A percentile compares a stretch with the other conserved stretches of the same genome.
Conservation (phyloP, 64 coral and sea anemone genomes). For the Anthopleura sola region DNA sequence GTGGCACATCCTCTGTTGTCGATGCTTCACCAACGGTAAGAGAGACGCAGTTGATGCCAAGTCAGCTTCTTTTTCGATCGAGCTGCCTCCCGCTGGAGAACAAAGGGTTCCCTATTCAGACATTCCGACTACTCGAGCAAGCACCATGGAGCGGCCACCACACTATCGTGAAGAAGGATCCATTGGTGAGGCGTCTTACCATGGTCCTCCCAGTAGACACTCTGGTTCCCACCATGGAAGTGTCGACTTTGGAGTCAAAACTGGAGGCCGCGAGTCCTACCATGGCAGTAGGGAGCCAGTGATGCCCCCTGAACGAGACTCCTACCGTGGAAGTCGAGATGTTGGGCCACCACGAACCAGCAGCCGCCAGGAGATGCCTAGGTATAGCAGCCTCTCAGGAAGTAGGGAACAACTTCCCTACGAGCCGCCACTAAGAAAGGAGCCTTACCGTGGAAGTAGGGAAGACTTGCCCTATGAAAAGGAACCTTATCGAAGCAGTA, state of each 20-base stretch:
- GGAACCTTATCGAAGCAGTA: not conserved
- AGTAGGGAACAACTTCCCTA: slow-evolving; percentile 19
- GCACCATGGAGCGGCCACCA: not conserved
- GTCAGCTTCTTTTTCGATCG: slow-evolving; percentile 21
- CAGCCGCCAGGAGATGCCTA: slow-evolving; percentile 19
- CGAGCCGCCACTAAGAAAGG: slow-evolving; percentile 10
- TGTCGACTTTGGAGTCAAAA: not conserved
- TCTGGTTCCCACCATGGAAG: not conserved
- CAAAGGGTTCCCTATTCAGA: slow-evolving; percentile 3
- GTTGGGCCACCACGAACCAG: not conserved
- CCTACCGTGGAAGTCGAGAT: slow-evolving; percentile 5
- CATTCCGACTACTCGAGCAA: not conserved
- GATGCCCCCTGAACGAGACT: not conserved
- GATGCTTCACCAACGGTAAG: not conserved
- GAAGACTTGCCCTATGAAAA: slow-evolving; percentile 2
- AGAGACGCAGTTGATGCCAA: not conserved
- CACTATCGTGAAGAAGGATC: not conserved
- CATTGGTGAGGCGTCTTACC: not conserved
- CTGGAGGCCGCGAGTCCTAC: not conserved
- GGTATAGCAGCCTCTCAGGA: not conserved
- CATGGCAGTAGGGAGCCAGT: slow-evolving; percentile 6
- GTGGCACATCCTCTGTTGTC: not conserved
- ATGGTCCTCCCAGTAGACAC: not conserved
- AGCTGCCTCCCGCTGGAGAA: slow-evolving; percentile 25
- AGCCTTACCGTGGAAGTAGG: slow-evolving; percentile 20